Evolutionary conservation across 2,888 invertebrate species (phyloP).

Genomic region (Dryobotodes eremita): DNA sequence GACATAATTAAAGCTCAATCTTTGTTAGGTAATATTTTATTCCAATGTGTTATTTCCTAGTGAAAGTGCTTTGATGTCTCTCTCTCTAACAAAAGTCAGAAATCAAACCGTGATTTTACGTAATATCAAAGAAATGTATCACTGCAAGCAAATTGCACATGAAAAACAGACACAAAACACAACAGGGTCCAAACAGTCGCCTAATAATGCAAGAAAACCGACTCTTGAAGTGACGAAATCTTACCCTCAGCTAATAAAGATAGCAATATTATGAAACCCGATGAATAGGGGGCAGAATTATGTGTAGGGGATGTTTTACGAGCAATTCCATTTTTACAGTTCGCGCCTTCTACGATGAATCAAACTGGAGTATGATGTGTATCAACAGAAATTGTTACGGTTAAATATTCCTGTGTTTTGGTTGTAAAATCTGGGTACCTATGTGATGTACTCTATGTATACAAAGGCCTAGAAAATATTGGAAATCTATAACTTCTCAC

Average conservation of each 20-base stretch:
- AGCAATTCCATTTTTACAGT: conserved; percentile 83
- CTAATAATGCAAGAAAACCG: conserved; percentile 54
- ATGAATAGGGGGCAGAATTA: conserved; percentile 80
- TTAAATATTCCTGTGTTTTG: conserved; percentile 51
- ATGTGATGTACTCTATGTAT: background rate
- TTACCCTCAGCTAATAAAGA: conserved; percentile 78
- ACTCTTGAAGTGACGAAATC: conserved; percentile 61
- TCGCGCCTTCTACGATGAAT: conserved; percentile 63
- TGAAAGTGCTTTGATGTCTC: background rate
- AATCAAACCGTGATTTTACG: background rate
- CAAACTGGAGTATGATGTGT: conserved; percentile 48
- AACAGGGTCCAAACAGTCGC: background rate
- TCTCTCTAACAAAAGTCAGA: background rate
- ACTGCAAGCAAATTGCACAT: background rate
- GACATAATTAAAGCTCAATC: background rate
- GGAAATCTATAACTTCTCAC: background rate
- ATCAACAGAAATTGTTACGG: conserved; percentile 43
- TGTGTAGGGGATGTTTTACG: conserved; percentile 87
- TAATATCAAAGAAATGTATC: background rate
- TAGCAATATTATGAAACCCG: conserved; percentile 72
- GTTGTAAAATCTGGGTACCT: conserved; percentile 9
- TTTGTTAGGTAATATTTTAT: background rate
- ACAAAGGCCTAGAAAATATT: background rate
- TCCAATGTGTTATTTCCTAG: background rate
- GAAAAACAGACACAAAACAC: background rate